These are phyloP conservation scores for Alectoris magna DNA, from an alignment of 2,797 vertebrate genomes.

Conservation along the genomic window DNA sequence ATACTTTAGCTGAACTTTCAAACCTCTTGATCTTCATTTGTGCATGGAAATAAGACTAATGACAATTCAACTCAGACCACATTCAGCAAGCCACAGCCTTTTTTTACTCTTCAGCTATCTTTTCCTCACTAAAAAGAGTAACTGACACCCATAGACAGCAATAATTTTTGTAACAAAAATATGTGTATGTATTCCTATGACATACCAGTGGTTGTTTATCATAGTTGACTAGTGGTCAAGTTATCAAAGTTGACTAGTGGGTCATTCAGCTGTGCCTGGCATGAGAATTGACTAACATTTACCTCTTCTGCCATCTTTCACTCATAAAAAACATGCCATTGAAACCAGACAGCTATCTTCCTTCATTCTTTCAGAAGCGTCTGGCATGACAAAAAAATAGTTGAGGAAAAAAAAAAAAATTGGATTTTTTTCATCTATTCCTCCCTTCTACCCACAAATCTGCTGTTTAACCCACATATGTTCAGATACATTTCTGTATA, in stretches of 20 bases:
- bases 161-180: not conserved
- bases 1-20: not conserved
- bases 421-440: not conserved
- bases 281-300: not conserved
- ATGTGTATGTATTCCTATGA: not conserved
- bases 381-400: not conserved
- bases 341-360: not conserved
- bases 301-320: not conserved
- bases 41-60: not conserved
- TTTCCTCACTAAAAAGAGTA: not conserved
- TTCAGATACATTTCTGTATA: not conserved
- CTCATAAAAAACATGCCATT: not conserved
- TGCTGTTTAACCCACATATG: not conserved
- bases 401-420: not conserved
- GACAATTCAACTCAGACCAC: not conserved
- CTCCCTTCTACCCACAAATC: fast-evolving
- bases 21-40: not conserved
- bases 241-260: not conserved
- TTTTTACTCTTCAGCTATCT: not conserved
- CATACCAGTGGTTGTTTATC: not conserved
- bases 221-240: not conserved
- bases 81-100: not conserved
- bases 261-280: not conserved
- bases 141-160: not conserved
- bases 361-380: not conserved